These are phyloP conservation scores for Carollia perspicillata DNA, from an alignment of 2,113 vertebrate genomes.

Conservation along the genomic window DNA sequence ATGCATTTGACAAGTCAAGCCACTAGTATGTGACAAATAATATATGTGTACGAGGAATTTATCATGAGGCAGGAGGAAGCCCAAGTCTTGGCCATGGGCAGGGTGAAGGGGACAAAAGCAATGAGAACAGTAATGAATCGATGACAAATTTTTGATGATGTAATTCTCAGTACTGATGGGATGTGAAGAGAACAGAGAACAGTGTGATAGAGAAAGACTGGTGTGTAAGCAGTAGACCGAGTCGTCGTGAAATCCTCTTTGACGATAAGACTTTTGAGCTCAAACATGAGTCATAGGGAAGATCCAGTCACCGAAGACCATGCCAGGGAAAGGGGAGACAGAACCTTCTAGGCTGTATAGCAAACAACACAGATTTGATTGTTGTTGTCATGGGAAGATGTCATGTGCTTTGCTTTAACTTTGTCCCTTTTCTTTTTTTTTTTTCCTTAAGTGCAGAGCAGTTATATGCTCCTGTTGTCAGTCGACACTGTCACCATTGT, in stretches of 20 bases:
- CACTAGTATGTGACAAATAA: neutral
- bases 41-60: neutral
- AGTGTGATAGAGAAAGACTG: neutral
- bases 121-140: neutral
- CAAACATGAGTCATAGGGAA: fast-evolving
- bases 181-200: neutral
- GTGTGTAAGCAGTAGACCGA: fast-evolving
- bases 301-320: neutral
- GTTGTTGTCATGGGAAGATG: neutral
- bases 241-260: no score
- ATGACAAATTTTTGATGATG: no score
- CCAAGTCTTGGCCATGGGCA: neutral
- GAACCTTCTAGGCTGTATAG: fast-evolving
- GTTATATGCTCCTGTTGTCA: neutral
- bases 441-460: neutral
- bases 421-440: neutral
- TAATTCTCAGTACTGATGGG: neutral
- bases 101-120: neutral
- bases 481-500: fast-evolving
- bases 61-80: neutral
- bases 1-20: neutral
- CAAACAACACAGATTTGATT: fast-evolving
- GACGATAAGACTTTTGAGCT: neutral
- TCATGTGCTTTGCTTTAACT: neutral
- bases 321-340: fast-evolving